phyloP scores from a whole-genome alignment of 2,797 vertebrate genomes.

The Myoxocephalus aenaeus region DNA sequence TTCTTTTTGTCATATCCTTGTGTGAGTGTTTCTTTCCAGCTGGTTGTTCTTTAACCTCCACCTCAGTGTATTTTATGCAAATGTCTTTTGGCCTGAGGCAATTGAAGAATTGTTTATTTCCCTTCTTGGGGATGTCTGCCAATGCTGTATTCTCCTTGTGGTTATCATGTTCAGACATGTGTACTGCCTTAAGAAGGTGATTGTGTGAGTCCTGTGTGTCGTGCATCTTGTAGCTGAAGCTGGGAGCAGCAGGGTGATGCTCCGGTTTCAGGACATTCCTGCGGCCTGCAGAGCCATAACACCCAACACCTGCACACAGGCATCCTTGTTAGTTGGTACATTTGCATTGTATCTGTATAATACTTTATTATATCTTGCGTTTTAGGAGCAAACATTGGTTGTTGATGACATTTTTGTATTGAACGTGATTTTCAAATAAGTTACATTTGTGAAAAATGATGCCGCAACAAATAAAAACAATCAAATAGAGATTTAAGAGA shows the following conservation, averaged over 20 bases:
- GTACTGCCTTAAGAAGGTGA: not conserved
- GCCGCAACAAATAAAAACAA: no score
- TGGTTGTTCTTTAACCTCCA: constrained; percentile 6
- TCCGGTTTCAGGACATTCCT: not conserved
- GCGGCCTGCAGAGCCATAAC: not conserved
- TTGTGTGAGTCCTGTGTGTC: not conserved
- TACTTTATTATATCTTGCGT: not conserved
- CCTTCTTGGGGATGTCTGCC: not conserved
- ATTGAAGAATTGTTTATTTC: constrained; percentile 12
- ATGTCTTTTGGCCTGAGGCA: constrained; percentile 28
- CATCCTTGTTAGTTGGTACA: not conserved
- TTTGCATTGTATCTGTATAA: not conserved
- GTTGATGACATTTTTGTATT: not conserved
- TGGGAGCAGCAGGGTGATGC: constrained; percentile 3
- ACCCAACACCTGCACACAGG: not conserved
- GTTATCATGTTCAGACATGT: not conserved
- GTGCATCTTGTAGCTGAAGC: not conserved
- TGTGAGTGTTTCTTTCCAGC: not conserved
- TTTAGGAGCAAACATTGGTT: not conserved
- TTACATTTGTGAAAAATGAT: not conserved
- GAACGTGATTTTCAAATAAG: not conserved
- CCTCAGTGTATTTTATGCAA: constrained; percentile 20
- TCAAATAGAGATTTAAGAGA: no score
- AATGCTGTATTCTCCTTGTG: not conserved
- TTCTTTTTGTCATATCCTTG: not conserved